Evolutionary conservation across 2,797 vertebrate species (phyloP), one percentile per base, ranked within the genome.

Genomic region (Scolopax bukidnonensis): DNA sequence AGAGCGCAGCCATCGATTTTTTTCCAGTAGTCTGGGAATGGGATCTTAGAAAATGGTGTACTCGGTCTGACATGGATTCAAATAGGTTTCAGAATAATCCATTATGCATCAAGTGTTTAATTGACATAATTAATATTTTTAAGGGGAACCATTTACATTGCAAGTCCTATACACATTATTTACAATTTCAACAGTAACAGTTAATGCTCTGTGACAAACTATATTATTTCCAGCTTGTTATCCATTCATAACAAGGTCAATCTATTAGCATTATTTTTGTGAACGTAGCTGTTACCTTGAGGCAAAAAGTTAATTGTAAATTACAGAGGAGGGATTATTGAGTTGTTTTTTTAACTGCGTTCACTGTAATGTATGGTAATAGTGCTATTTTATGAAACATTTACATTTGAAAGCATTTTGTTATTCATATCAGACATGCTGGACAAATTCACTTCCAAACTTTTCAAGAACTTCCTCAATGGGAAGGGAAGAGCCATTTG

Each of bases 131-230:
- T 97, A 97, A 97, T 97, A 97, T 97, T 97, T 97, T 97, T 97
- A 96, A 97, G 91, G 95, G 71, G 87, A 96, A 81, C 75, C 80
- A 79, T 85, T 97, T 96, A 95, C 91, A 71, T 73, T 87, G 77
- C 48, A 93, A 74, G 82, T 90, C 95, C 94, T 84, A 45, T 93
- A 90, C 95, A 89, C 93, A 89, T 95, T 97, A 96, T 97, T 97
- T 96, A 93, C 94, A 94, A 95, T 96, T 97, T 95, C 95, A 97
- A 95, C 94, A 94, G 77, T 95, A 95, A 96, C 84, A 96, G 97
- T 97, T 97, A 97, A 97, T 97, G 96, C 96, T 95, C 95, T 97
- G 97, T 97, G 97, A 97, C 97, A 97, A 97, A 97, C 94, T 96
- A 74, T 97, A 97, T 97, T 97, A 96, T 97, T 97, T 96, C 95